These are phyloP conservation scores for Imbricaverruca yamaguchii DNA, from an alignment of 2,888 invertebrate genomes.

Conservation along the genomic window DNA sequence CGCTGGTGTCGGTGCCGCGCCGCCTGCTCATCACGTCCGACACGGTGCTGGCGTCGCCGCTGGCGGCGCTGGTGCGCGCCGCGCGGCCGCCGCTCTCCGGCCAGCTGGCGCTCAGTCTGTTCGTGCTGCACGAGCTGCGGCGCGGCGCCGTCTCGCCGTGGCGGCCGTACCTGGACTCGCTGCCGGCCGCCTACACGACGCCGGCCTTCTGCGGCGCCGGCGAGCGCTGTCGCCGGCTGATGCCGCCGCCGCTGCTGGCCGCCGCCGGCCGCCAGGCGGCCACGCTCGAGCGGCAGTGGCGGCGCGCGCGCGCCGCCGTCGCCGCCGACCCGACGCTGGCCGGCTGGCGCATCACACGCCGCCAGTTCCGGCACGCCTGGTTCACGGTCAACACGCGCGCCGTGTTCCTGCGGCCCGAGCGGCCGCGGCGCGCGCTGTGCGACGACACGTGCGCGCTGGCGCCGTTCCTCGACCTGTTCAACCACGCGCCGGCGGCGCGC, in stretches of 20 bases:
- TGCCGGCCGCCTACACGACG: constrained; percentile 58
- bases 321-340: neutral
- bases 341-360: constrained; percentile 42
- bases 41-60: constrained; percentile 24
- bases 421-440: constrained; percentile 42
- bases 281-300: neutral
- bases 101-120: constrained; percentile 65
- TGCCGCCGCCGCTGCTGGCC: neutral
- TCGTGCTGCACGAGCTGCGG: constrained; percentile 60
- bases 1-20: constrained; percentile 49
- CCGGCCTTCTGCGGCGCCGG: constrained; percentile 58
- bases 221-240: constrained; percentile 42
- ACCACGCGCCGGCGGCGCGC: constrained; percentile 55
- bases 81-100: constrained; percentile 44
- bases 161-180: constrained; percentile 57
- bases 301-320: neutral
- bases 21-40: constrained; percentile 45
- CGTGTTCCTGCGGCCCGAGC: constrained; percentile 57
- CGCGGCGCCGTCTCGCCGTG: constrained; percentile 51
- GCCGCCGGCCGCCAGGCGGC: neutral
- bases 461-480: constrained; percentile 83
- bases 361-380: constrained; percentile 67
- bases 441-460: constrained; percentile 54
- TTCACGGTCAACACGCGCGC: constrained; percentile 77
- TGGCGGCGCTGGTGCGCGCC: constrained; percentile 30